Evolutionary conservation across 1,140 invertebrate species (phyloP).

Genomic region (Glossosoma conforme): DNA sequence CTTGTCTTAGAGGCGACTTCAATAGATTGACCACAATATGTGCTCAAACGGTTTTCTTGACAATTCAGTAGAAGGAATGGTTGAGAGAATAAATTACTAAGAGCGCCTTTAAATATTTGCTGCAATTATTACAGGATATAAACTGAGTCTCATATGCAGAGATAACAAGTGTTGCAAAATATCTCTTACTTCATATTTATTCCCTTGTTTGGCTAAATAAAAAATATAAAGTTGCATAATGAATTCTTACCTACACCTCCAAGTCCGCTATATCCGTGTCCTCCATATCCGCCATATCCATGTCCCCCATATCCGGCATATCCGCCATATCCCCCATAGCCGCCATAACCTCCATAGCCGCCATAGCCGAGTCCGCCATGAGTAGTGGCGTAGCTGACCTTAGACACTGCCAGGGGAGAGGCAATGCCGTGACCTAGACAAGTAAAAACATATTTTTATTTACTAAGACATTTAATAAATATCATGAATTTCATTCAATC

Average conservation of each 20-base stretch:
- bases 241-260: constrained; percentile 12
- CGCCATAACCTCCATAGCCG: constrained; percentile 11
- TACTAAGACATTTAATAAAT: background rate
- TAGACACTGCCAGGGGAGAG: constrained; percentile 18
- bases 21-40: no score
- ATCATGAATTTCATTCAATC: background rate
- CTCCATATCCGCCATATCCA: constrained; percentile 6
- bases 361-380: constrained; percentile 24
- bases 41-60: no score
- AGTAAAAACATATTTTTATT: constrained; percentile 7
- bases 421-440: constrained; percentile 20
- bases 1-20: no score
- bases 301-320: constrained; percentile 4
- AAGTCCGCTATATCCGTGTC: constrained; percentile 4
- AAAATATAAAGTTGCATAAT: background rate
- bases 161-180: no score
- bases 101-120: no score
- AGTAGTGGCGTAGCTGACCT: constrained; percentile 26
- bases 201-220: background rate
- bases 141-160: no score
- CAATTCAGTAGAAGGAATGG: no score
- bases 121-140: no score
- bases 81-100: no score
- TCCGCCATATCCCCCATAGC: constrained; percentile 14
- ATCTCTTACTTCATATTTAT: no score